These are phyloP conservation scores for Acromyrmex heyeri DNA, from an alignment of 1,140 invertebrate genomes.

Conservation along the genomic window DNA sequence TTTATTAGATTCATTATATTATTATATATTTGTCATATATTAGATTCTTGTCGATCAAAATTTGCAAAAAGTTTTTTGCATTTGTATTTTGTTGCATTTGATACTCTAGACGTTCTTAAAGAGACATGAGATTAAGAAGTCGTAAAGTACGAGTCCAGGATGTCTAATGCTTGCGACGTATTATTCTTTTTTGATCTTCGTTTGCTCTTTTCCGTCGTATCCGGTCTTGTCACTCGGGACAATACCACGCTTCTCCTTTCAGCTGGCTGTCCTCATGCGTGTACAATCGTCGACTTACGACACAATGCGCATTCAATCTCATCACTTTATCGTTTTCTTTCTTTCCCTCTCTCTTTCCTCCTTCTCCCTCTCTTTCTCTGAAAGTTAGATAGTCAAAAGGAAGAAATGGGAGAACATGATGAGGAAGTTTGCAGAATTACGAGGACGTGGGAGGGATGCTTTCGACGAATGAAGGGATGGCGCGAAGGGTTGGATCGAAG, in stretches of 20 bases:
- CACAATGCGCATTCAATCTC: constrained; percentile 64
- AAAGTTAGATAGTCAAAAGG: constrained; percentile 18
- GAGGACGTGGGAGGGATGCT: neutral
- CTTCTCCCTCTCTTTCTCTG: neutral
- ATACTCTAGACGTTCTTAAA: neutral
- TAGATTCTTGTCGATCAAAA: neutral
- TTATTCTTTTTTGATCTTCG: neutral
- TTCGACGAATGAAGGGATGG: constrained; percentile 6
- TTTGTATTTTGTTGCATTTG: constrained; percentile 10
- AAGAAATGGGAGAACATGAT: constrained; percentile 30
- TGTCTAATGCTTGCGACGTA: constrained; percentile 25
- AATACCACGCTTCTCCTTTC: constrained; percentile 63
- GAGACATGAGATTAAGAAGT: constrained; percentile 16
- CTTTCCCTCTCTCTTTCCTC: neutral
- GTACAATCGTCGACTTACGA: constrained; percentile 44
- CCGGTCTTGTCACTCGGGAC: constrained; percentile 58
- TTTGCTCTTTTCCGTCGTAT: constrained; percentile 45
- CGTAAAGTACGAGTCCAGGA: constrained; percentile 16
- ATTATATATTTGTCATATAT: neutral
- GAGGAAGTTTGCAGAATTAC: neutral
- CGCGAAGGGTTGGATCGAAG: constrained; percentile 29
- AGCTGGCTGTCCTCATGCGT: constrained; percentile 24
- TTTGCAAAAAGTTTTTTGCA: neutral
- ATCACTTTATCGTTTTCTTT: constrained; percentile 31
- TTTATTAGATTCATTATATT: neutral